Base-by-base conservation (phyloP, 2,888 invertebrate genomes). In the Linnaemya vulpina region DNA sequence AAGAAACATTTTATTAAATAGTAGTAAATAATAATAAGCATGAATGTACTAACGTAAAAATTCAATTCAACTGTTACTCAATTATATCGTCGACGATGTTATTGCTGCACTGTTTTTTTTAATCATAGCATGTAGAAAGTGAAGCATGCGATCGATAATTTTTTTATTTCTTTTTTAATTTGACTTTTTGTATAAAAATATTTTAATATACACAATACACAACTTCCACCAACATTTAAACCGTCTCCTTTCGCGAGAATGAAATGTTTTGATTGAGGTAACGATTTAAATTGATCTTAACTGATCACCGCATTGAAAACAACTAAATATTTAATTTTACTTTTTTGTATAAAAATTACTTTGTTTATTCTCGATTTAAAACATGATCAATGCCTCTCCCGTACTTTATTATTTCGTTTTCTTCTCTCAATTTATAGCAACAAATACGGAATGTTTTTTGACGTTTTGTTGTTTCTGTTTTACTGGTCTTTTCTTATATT, bases 281-380 rank as follows among this genome's bases (percentile, higher is more conserved):
- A 43, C 3, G 58, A 68, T 35, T 60, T 38, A 15, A 46, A 1
- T 35, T 10, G 83, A 83, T 79, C 85, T 80, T 58, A 73, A 83
- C 75, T 62, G 83, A 86, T 86, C 86, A 73, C 68, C 79, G 71
- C 75, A 30, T 76, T 73, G 67, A 83, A 83, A 86, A 79, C 83
- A 83, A 86, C 86, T 86, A 81, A 85, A 65, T 62, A 82, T 63
- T 70, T 53, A 63, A 70, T 68, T 46, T 53, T 74, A 15, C 68
- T 68, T 67, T 60, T 75, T 81, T 55, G 11, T 15, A 58, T 38
- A 15, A 53, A 53, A 75, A 35, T 73, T 38, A 65, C 13, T 65
- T 62, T 40, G 60, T 49, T 40, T 60, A 8, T 53, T 65, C 55
- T 71, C 25, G 22, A 55, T 65, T 51, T 58, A 9, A 79, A 35